Base-by-base conservation (phyloP, 2,888 invertebrate genomes). In the Trissolcus brochymenae region DNA sequence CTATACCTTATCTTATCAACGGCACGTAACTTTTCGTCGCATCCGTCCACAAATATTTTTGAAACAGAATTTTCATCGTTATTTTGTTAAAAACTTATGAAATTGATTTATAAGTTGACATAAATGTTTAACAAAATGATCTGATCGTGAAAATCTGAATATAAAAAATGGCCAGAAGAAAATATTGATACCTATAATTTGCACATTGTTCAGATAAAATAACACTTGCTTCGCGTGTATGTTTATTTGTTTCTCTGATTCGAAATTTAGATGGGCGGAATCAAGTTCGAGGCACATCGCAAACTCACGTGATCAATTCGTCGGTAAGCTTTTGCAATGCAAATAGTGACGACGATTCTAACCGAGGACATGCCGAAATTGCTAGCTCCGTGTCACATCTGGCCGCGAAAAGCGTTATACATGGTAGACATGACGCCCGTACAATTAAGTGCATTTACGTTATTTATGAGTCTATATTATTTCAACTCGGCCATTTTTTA, bases 251-350 rank as follows among this genome's bases (percentile, higher is more conserved):
- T 77, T 65, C 74, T 68, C 25, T 67, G 51, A 76, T 79, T 66
- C 81, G 70, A 80, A 82, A 79, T 79, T 80, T 78, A 75, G 74
- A 81, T 79, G 71, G 65, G 59, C 41, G 50, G 62, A 68, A 64
- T 67, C 67, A 68, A 64, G 65, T 65, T 50, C 53, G 25, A 62
- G 66, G 72, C 64, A 56, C 66, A 66, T 61, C 66, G 64, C 70
- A 76, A 59, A 67, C 71, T 73, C 79, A 64, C 64, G 65, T 66
- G 64, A 67, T 56, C 76, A 62, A 71, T 76, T 73, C 73, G 78
- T 76, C 66, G 62, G 66, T 64, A 59, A 35, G 82, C 82, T 84
- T 85, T 85, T 85, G 83, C 85, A 87, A 84, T 87, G 84, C 86
- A 86, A 85, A 87, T 87, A 74, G 19, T 55, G 60, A 60, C 73